Percentiles rank a stretch among this genome's conserved stretches.
phyloP scores from a whole-genome alignment of 92 coral and sea anemone species.

The Umimayanthus chanpuru region DNA sequence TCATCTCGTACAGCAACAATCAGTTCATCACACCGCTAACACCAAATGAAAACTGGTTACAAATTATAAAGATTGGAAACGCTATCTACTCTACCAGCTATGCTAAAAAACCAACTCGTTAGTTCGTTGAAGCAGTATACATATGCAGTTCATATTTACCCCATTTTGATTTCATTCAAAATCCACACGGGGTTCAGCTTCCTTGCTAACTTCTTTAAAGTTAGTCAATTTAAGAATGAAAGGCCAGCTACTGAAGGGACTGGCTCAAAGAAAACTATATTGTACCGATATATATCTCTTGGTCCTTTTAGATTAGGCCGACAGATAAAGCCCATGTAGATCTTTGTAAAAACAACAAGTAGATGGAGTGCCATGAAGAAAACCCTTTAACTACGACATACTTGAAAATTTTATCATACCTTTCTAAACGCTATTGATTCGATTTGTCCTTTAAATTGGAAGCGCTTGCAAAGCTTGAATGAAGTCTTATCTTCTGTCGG shows the following conservation, averaged over 20 bases:
- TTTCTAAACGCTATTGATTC: slow-evolving; percentile 62
- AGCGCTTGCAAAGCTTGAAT: slow-evolving; percentile 48
- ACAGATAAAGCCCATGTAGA: neutral
- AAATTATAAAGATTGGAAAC: neutral
- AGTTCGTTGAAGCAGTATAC: neutral
- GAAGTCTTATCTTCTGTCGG: neutral
- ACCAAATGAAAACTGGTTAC: neutral
- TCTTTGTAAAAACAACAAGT: neutral
- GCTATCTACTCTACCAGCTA: neutral
- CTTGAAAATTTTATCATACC: slow-evolving; percentile 26
- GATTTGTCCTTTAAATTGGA: slow-evolving; percentile 64
- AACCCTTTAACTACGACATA: neutral
- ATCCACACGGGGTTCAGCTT: neutral
- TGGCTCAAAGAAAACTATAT: too few species aligned
- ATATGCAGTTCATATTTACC: neutral
- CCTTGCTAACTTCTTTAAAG: neutral
- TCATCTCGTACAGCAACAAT: slow-evolving; percentile 65
- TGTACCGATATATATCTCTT: too few species aligned
- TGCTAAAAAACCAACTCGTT: neutral
- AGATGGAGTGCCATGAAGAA: neutral
- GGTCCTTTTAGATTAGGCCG: too few species aligned
- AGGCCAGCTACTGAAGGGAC: neutral
- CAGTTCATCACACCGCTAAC: slow-evolving; percentile 49
- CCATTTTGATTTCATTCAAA: neutral
- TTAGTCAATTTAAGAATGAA: neutral